phyloP scores from a whole-genome alignment of 2,888 invertebrate species.

The Taphrorychus bicolor region DNA sequence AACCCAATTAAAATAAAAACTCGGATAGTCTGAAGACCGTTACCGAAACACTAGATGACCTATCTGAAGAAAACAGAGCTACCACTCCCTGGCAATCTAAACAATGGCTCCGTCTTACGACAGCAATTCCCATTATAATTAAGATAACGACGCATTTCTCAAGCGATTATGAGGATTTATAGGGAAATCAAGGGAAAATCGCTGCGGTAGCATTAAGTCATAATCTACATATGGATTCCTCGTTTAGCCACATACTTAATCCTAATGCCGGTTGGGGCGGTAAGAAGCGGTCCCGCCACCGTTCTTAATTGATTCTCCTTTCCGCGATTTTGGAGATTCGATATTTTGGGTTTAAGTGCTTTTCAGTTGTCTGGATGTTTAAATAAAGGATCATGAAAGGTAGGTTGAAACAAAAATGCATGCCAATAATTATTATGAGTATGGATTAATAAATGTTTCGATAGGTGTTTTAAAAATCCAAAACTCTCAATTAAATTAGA shows the following conservation, averaged over 20 bases:
- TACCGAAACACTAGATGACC: background rate
- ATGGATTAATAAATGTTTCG: too few species aligned
- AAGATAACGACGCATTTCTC: constrained; percentile 40
- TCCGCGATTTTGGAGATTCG: constrained; percentile 27
- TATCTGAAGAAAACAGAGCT: constrained; percentile 11
- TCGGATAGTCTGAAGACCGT: too few species aligned
- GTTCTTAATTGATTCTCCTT: constrained; percentile 57
- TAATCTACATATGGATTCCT: constrained; percentile 58
- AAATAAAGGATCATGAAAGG: too few species aligned
- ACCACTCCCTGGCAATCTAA: constrained; percentile 5
- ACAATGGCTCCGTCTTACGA: constrained; percentile 25
- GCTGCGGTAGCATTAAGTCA: constrained; percentile 47
- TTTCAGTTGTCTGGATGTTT: too few species aligned
- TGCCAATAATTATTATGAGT: too few species aligned
- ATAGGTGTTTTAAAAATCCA: too few species aligned
- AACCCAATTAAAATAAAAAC: background rate
- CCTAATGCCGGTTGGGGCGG: constrained; percentile 51
- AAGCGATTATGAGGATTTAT: constrained; percentile 45
- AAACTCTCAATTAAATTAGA: too few species aligned
- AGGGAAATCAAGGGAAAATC: constrained; percentile 47
- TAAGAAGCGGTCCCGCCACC: constrained; percentile 38
- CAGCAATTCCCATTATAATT: constrained; percentile 37
- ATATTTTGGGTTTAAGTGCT: background rate
- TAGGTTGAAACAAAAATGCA: too few species aligned
- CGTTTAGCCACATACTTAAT: constrained; percentile 56